Evolutionary conservation across 2,113 vertebrate genomes (phyloP).

Genomic region (Raja brachyura): DNA sequence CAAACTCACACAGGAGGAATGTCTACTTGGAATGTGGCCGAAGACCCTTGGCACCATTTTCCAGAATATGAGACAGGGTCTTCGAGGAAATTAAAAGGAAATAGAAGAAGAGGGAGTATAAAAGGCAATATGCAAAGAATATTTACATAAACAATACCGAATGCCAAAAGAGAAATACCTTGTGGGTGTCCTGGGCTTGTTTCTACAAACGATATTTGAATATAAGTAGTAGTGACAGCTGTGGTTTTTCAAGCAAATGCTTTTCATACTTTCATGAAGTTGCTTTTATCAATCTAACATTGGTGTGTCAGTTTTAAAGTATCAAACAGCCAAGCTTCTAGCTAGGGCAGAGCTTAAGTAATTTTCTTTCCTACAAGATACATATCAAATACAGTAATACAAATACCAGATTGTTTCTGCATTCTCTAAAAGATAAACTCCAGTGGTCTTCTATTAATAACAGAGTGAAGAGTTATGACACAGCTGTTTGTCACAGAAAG

Average conservation of each 20-base stretch:
- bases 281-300: neutral
- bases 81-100: neutral
- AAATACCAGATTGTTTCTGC: neutral
- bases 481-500: conserved; percentile 10
- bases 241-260: neutral
- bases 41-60: neutral
- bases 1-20: neutral
- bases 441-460: neutral
- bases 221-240: neutral
- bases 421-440: neutral
- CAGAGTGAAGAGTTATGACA: conserved; percentile 22
- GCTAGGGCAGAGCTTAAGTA: neutral
- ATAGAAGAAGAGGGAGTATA: neutral
- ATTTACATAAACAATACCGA: neutral
- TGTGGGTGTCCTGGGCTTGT: neutral
- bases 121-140: neutral
- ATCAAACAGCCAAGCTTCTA: neutral
- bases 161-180: neutral
- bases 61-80: neutral
- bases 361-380: neutral
- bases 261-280: neutral
- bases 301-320: neutral
- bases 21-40: neutral
- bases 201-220: too few species aligned
- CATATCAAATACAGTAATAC: neutral